Evolutionary conservation across 2,888 invertebrate genomes (phyloP).

Genomic region (Sarcophaga caerulescens): DNA sequence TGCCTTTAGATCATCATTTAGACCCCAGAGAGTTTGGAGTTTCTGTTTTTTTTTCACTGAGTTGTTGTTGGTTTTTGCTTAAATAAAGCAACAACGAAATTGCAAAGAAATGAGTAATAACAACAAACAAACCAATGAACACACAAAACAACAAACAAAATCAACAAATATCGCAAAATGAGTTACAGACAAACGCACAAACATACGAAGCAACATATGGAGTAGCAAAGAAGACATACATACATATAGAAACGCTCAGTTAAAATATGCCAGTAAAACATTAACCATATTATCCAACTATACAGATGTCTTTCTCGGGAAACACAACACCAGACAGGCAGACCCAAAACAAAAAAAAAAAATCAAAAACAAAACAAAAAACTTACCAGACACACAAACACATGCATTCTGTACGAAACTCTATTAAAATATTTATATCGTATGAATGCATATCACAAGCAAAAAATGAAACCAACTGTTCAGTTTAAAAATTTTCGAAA

Average conservation of each 20-base stretch:
- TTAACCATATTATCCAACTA: constrained; percentile 46
- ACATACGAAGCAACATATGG: not conserved
- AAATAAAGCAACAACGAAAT: constrained; percentile 26
- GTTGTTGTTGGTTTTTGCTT: not conserved
- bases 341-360: constrained; percentile 4
- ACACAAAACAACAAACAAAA: constrained; percentile 3
- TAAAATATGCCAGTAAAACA: constrained; percentile 25
- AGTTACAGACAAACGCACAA: constrained; percentile 4
- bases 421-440: not conserved
- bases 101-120: constrained; percentile 49
- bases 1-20: constrained; percentile 46
- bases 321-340: constrained; percentile 42
- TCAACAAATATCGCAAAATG: constrained; percentile 6
- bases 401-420: constrained; percentile 6
- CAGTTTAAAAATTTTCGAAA: too few relatives aligned
- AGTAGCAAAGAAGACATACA: not conserved
- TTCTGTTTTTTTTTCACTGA: constrained; percentile 2
- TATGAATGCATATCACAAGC: not conserved
- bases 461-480: not conserved
- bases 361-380: constrained; percentile 1
- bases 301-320: constrained; percentile 55
- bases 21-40: constrained; percentile 46
- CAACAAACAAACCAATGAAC: constrained; percentile 21
- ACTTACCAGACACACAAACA: not conserved
- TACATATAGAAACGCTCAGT: not conserved